Percentiles rank a stretch among this genome's conserved stretches.
phyloP scores from a whole-genome alignment of 2,888 invertebrate genomes.

The Oxytorus armatus region DNA sequence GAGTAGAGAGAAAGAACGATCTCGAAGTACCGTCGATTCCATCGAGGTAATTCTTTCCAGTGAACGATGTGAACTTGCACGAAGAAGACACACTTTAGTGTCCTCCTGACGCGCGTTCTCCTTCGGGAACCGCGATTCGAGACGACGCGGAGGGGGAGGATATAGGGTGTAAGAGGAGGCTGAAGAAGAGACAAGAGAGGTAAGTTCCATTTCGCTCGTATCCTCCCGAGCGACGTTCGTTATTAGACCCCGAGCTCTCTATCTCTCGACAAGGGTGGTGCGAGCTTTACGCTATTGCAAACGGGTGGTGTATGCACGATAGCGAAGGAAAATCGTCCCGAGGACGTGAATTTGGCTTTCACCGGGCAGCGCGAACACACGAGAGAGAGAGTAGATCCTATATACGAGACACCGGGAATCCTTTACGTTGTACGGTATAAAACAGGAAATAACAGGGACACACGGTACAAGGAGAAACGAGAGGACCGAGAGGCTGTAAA shows the following conservation, averaged over 20 bases:
- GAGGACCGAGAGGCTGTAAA: conserved; percentile 49
- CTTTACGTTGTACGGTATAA: not conserved
- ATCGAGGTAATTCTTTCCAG: conserved; percentile 39
- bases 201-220: conserved; percentile 59
- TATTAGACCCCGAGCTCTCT: conserved; percentile 61
- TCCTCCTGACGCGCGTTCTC: conserved; percentile 44
- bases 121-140: conserved; percentile 54
- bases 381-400: no score
- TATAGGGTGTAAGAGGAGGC: conserved; percentile 14
- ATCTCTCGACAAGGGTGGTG: conserved; percentile 28
- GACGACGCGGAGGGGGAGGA: conserved; percentile 17
- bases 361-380: conserved; percentile 57
- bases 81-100: conserved; percentile 41
- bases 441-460: conserved; percentile 15
- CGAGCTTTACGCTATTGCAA: conserved; percentile 49
- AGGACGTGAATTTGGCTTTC: conserved; percentile 49
- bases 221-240: conserved; percentile 65
- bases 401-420: conserved; percentile 38
- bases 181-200: conserved; percentile 37
- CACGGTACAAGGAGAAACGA: conserved; percentile 16
- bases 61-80: conserved; percentile 25
- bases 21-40: conserved; percentile 34
- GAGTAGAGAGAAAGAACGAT: conserved; percentile 10
- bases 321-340: conserved; percentile 43
- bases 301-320: conserved; percentile 18